phyloP scores from a whole-genome alignment of 2,888 invertebrate species.

The Mythimna impura region DNA sequence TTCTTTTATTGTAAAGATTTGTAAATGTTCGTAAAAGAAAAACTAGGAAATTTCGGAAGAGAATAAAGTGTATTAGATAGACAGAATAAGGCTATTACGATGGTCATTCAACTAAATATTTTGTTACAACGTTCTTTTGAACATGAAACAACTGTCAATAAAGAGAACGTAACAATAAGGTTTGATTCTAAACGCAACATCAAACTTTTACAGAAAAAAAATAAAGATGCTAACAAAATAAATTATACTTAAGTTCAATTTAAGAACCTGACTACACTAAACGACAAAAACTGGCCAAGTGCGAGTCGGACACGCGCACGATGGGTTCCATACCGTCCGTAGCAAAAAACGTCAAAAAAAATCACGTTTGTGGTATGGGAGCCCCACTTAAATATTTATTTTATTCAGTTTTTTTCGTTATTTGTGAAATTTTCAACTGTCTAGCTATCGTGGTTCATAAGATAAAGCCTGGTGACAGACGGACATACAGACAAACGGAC shows the following conservation, averaged over 20 bases:
- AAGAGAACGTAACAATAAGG: slow-evolving; percentile 11
- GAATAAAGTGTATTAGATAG: slow-evolving; percentile 3
- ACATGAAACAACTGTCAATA: slow-evolving; percentile 9
- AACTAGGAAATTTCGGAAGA: slow-evolving; percentile 21
- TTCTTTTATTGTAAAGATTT: slow-evolving; percentile 60
- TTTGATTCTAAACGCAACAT: not conserved
- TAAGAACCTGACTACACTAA: slow-evolving; percentile 15
- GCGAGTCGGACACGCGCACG: too few species aligned
- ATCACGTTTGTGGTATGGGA: too few species aligned
- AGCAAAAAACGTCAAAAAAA: too few species aligned
- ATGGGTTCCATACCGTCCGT: too few species aligned
- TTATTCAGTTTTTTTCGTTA: too few species aligned
- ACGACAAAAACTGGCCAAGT: not conserved
- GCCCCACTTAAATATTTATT: too few species aligned
- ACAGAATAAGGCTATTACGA: slow-evolving; percentile 29
- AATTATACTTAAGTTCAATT: slow-evolving; percentile 20
- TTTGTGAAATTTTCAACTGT: too few species aligned
- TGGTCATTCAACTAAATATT: slow-evolving; percentile 35
- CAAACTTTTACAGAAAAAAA: not conserved
- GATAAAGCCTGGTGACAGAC: too few species aligned
- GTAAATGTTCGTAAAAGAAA: slow-evolving; percentile 41
- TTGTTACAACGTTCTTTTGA: slow-evolving; percentile 21
- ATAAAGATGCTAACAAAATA: not conserved
- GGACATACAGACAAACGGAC: too few species aligned
- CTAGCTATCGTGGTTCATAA: too few species aligned